Percentiles rank a stretch among this genome's conserved stretches.
These are phyloP conservation scores for Oxyruncus cristatus DNA, from an alignment of 2,113 vertebrate species.

Conservation along the genomic window DNA sequence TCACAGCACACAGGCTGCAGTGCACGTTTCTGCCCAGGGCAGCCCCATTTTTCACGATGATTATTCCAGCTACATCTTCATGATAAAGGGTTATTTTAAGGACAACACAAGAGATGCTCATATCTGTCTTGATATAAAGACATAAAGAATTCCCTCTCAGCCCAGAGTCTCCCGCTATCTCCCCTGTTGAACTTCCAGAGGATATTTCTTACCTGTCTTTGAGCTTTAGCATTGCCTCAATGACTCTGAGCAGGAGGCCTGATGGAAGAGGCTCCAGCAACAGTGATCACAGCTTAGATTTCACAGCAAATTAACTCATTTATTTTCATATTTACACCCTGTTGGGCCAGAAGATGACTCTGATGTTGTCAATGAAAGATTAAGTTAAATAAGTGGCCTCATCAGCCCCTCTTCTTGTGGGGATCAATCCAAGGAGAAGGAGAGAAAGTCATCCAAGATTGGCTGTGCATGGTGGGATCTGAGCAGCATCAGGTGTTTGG, in stretches of 20 bases:
- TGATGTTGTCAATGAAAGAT: not conserved
- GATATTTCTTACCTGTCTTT: conserved; percentile 1
- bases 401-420: not conserved
- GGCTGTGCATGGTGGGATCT: not conserved
- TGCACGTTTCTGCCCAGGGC: not conserved
- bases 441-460: not conserved
- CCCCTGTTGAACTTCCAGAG: not conserved
- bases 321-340: conserved; percentile 14
- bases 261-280: not conserved
- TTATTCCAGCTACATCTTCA: not conserved
- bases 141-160: not conserved
- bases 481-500: not conserved
- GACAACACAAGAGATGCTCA: not conserved
- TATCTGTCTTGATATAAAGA: conserved; percentile 15
- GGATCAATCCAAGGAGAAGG: not conserved
- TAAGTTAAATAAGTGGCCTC: not conserved
- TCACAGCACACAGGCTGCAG: not conserved
- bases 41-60: not conserved
- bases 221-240: not conserved
- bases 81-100: conserved; percentile 3
- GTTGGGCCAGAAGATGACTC: not conserved
- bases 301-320: conserved; percentile 15
- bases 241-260: not conserved
- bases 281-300: not conserved
- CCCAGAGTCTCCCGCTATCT: not conserved